phyloP scores from a whole-genome alignment of 2,113 vertebrate genomes.

The Corythornis cristatus region DNA sequence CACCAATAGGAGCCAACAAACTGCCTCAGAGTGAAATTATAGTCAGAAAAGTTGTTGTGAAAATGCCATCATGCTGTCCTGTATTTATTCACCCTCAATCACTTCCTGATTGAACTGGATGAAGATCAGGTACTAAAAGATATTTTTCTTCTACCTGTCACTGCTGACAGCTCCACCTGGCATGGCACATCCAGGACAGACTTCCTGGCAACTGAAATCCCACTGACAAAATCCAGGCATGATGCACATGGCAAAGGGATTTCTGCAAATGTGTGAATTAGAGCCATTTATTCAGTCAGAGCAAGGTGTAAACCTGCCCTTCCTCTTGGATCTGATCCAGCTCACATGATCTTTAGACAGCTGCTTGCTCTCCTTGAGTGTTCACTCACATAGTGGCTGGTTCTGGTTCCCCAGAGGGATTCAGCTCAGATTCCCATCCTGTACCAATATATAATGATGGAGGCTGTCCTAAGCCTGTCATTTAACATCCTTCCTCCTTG shows the following conservation, averaged over 20 bases:
- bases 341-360: neutral
- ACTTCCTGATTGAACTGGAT: neutral
- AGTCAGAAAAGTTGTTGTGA: constrained; percentile 26
- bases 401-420: neutral
- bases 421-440: neutral
- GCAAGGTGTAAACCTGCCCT: neutral
- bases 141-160: constrained; percentile 1
- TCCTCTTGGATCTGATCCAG: neutral
- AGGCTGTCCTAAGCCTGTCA: neutral
- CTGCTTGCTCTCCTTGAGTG: neutral
- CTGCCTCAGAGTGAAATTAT: constrained; percentile 28
- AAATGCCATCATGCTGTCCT: neutral
- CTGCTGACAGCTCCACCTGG: constrained; percentile 8
- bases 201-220: constrained; percentile 17
- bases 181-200: neutral
- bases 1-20: neutral
- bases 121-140: constrained; percentile 11
- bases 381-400: neutral
- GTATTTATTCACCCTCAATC: constrained; percentile 20
- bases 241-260: neutral
- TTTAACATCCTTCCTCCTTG: neutral
- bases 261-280: neutral
- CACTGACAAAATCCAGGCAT: neutral
- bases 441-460: neutral
- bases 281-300: neutral